Conservation (phyloP, 2,888 invertebrate species). For the Anoplius nigerrimus region DNA sequence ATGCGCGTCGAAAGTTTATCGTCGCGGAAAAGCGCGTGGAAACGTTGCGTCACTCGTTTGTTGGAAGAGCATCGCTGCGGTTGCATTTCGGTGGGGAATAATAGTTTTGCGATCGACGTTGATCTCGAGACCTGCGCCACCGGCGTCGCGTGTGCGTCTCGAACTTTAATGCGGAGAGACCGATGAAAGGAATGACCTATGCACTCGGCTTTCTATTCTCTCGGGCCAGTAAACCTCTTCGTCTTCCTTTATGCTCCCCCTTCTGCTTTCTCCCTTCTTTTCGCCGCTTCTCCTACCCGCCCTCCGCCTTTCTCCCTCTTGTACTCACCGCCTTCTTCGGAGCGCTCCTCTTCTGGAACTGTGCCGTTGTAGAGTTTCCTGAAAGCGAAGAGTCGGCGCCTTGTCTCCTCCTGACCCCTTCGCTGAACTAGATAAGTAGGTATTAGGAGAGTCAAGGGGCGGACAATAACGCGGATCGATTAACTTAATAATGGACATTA, state of each 20-base stretch:
- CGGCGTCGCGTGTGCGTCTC: constrained; percentile 46
- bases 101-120: background rate
- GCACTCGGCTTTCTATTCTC: constrained; percentile 58
- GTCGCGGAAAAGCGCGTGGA: background rate
- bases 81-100: background rate
- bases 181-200: constrained; percentile 53
- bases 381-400: constrained; percentile 1
- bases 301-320: background rate
- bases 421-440: constrained; percentile 55
- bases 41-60: too few relatives aligned
- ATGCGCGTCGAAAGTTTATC: background rate
- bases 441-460: constrained; percentile 55
- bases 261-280: background rate
- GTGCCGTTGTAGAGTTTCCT: too few relatives aligned
- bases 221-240: constrained; percentile 45
- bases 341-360: too few relatives aligned
- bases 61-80: background rate
- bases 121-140: constrained; percentile 47
- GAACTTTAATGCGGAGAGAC: constrained; percentile 52
- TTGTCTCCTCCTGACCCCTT: constrained; percentile 16
- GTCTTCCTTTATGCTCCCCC: background rate
- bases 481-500: constrained; percentile 64
- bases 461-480: constrained; percentile 63
- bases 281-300: background rate
- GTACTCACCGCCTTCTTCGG: background rate